Conservation (phyloP, 2,888 invertebrate genomes). For the Leucophenga maculata region DNA sequence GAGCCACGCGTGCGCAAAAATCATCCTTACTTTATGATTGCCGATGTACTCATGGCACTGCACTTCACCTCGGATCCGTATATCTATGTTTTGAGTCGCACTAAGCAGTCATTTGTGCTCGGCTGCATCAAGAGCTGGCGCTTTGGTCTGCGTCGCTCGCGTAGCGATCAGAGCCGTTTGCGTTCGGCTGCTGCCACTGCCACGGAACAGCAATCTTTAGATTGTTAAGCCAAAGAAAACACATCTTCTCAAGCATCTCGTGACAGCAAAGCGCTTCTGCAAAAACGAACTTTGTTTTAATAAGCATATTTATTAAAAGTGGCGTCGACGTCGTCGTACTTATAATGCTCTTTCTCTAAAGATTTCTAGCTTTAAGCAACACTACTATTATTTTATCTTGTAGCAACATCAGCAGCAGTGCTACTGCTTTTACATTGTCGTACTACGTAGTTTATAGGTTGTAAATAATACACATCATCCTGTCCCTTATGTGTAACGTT, state of each 20-base stretch:
- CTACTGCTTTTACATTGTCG: conserved; percentile 11
- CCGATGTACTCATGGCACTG: conserved; percentile 83
- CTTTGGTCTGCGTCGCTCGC: conserved; percentile 66
- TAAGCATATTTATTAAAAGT: no score
- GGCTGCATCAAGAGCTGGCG: conserved; percentile 69
- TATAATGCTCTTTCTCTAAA: conserved; percentile 3
- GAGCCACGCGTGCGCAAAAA: conserved; percentile 57
- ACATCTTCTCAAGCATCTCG: no score
- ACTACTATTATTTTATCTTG: no score
- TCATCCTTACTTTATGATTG: conserved; percentile 73
- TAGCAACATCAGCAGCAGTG: no score
- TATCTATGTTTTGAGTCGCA: conserved; percentile 84
- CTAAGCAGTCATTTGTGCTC: conserved; percentile 70
- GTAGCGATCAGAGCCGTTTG: conserved; percentile 70
- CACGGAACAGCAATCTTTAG: conserved; percentile 67
- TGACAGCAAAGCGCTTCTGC: no score
- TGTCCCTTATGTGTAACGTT: neutral
- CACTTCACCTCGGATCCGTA: conserved; percentile 90
- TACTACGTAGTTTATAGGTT: conserved; percentile 1
- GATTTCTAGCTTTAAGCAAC: neutral
- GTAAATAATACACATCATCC: conserved; percentile 8
- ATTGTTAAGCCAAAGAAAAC: conserved; percentile 35
- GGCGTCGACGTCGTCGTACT: neutral
- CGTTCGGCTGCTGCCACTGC: conserved; percentile 66
- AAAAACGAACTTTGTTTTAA: no score